These are phyloP conservation scores for Iselma pallidipennis DNA, from an alignment of 2,888 invertebrate genomes.

Conservation along the genomic window DNA sequence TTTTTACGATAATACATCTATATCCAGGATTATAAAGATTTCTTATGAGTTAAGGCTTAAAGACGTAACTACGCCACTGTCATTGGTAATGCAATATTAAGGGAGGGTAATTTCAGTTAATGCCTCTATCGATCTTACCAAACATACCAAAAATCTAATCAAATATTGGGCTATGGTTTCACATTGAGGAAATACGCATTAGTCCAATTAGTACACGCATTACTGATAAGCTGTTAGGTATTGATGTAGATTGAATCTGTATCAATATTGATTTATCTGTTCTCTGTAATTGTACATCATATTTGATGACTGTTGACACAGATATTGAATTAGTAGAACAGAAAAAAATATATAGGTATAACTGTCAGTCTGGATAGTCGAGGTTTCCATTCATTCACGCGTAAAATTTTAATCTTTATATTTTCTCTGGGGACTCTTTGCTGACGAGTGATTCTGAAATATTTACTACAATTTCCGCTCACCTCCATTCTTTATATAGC, in stretches of 20 bases:
- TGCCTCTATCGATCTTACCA: too few relatives aligned
- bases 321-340: not conserved
- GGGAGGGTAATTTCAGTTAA: too few relatives aligned
- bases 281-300: not conserved
- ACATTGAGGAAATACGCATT: not conserved
- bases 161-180: not conserved
- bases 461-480: not conserved
- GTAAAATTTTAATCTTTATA: not conserved
- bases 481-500: not conserved
- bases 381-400: too few relatives aligned
- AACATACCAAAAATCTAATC: not conserved
- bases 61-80: too few relatives aligned
- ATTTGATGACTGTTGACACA: not conserved
- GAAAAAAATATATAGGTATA: not conserved
- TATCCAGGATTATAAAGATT: too few relatives aligned
- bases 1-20: too few relatives aligned
- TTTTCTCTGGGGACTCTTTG: not conserved
- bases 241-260: not conserved
- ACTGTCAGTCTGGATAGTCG: too few relatives aligned
- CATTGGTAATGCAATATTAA: too few relatives aligned
- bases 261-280: not conserved
- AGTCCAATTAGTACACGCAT: not conserved
- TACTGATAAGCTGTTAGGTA: not conserved
- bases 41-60: too few relatives aligned
- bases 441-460: not conserved